phyloP scores from a whole-genome alignment of 2,113 vertebrate genomes.

The Stictonetta naevosa region DNA sequence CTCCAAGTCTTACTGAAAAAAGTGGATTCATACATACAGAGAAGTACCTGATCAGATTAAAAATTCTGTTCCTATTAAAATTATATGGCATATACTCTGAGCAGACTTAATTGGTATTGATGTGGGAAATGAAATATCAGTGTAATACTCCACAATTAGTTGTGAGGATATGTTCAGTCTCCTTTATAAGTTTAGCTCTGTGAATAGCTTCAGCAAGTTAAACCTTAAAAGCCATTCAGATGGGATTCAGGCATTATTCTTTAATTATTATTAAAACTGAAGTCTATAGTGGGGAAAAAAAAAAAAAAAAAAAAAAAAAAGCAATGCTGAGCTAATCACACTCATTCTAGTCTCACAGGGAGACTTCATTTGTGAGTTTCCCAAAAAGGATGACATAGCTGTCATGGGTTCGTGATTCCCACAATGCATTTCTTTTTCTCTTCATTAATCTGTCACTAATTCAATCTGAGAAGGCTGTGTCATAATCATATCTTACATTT shows the following conservation, averaged over 20 bases:
- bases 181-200: slow-evolving; percentile 35
- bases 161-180: slow-evolving; percentile 43
- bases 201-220: slow-evolving; percentile 68
- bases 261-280: slow-evolving; percentile 76
- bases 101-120: slow-evolving; percentile 45
- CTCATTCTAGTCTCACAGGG: slow-evolving; percentile 41
- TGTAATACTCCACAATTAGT: slow-evolving; percentile 53
- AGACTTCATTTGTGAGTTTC: slow-evolving; percentile 64
- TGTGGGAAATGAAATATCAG: slow-evolving; percentile 36
- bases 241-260: slow-evolving; percentile 66
- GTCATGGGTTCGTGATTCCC: slow-evolving; percentile 33
- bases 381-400: slow-evolving; percentile 42
- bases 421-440: slow-evolving; percentile 60
- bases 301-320: neutral
- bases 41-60: slow-evolving; percentile 50
- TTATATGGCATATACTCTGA: neutral
- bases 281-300: neutral
- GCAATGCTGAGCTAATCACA: slow-evolving; percentile 63
- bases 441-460: slow-evolving; percentile 73
- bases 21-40: slow-evolving; percentile 29
- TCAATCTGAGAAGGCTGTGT: slow-evolving; percentile 56
- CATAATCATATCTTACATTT: slow-evolving; percentile 71
- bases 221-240: slow-evolving; percentile 67
- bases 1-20: slow-evolving; percentile 52
- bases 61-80: slow-evolving; percentile 45